phyloP scores from a whole-genome alignment of 1,140 invertebrate species.

The Andrena cerasifolii region DNA sequence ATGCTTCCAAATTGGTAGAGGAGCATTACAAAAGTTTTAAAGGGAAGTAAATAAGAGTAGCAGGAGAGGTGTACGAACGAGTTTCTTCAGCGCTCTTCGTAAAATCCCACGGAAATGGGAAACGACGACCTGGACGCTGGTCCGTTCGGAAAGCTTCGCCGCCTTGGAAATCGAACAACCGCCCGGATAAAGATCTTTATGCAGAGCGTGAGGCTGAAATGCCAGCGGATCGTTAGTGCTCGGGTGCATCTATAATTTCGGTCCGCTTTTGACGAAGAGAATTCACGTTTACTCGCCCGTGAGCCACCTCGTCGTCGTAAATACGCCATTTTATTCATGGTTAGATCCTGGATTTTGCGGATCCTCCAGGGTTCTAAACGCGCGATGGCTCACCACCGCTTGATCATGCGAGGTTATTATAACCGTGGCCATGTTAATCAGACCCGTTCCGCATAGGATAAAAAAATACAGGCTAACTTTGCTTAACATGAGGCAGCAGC shows the following conservation, averaged over 20 bases:
- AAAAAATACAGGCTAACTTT: too few species aligned
- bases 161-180: constrained; percentile 61
- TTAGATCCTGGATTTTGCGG: constrained; percentile 41
- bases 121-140: background rate
- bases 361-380: constrained; percentile 47
- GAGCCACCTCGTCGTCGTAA: constrained; percentile 40
- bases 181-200: constrained; percentile 79
- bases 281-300: constrained; percentile 56
- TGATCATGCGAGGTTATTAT: constrained; percentile 50
- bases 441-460: too few species aligned
- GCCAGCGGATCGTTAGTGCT: constrained; percentile 76
- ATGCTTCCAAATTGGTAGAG: too few species aligned
- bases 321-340: constrained; percentile 56
- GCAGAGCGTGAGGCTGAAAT: constrained; percentile 76
- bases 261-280: constrained; percentile 74
- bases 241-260: constrained; percentile 78
- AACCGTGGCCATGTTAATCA: constrained; percentile 10
- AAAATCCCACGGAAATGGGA: background rate
- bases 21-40: too few species aligned
- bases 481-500: too few species aligned
- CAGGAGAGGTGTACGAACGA: too few species aligned
- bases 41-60: too few species aligned
- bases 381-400: constrained; percentile 37
- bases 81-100: too few species aligned
- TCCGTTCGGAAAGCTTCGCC: background rate